Evolutionary conservation across 2,888 invertebrate genomes (phyloP).

Genomic region (Halictus ligatus): DNA sequence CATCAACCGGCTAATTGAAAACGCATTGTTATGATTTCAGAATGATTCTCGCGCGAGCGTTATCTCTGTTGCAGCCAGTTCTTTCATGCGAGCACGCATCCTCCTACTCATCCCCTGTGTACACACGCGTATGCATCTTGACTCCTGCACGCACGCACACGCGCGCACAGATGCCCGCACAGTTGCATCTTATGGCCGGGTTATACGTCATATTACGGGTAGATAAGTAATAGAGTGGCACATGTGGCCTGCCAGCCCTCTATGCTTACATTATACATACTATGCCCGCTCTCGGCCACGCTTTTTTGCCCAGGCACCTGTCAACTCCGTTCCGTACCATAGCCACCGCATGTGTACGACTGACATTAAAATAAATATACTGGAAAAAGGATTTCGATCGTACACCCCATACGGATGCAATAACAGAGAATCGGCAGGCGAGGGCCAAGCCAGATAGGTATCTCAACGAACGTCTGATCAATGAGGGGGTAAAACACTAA

Average conservation of each 20-base stretch:
- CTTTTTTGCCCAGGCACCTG: conserved; percentile 83
- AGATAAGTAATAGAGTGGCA: conserved; percentile 82
- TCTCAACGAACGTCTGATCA: conserved; percentile 53
- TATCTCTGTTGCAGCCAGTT: conserved; percentile 30
- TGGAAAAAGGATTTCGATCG: conserved; percentile 77
- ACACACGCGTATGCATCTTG: conserved; percentile 37
- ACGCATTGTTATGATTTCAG: conserved; percentile 38
- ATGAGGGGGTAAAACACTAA: neutral
- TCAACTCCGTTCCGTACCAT: conserved; percentile 81
- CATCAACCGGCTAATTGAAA: conserved; percentile 12
- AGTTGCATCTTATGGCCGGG: conserved; percentile 71
- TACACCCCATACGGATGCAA: conserved; percentile 78
- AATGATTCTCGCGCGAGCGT: conserved; percentile 17
- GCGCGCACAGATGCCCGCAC: conserved; percentile 36
- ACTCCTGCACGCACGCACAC: conserved; percentile 24
- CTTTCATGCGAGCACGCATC: conserved; percentile 36
- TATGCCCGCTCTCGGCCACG: conserved; percentile 66
- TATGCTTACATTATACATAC: conserved; percentile 80
- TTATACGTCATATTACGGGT: conserved; percentile 79
- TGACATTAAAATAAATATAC: conserved; percentile 80
- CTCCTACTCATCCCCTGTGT: conserved; percentile 41
- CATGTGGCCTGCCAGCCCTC: conserved; percentile 83
- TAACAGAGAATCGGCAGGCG: conserved; percentile 55
- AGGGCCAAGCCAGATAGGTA: conserved; percentile 48
- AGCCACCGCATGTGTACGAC: conserved; percentile 77